Percentiles rank a stretch among this genome's conserved stretches.
Conservation (phyloP, 2,113 vertebrate species). For the Pachycephala philippinensis region DNA sequence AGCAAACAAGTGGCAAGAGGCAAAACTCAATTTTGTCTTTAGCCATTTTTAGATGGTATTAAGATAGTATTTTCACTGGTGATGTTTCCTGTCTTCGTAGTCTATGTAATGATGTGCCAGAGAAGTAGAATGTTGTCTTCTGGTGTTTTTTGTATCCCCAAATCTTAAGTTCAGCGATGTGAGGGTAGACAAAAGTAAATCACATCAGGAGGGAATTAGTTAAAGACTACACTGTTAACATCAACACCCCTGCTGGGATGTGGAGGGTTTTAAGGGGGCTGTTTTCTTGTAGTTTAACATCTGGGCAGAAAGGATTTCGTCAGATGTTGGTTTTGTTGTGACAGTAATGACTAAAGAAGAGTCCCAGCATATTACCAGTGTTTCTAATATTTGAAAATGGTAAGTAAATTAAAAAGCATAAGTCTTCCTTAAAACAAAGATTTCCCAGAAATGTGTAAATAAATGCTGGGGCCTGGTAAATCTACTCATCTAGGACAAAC, state of each 20-base stretch:
- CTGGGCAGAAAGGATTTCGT: not conserved
- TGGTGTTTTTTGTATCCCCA: not conserved
- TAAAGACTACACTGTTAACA: not conserved
- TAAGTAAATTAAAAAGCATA: not conserved
- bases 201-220: not conserved
- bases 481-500: not conserved
- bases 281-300: not conserved
- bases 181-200: not conserved
- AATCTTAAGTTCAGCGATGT: not conserved
- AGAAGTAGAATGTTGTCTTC: not conserved
- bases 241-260: not conserved
- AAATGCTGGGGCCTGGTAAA: not conserved
- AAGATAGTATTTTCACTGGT: not conserved
- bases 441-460: not conserved
- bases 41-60: not conserved
- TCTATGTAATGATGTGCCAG: not conserved
- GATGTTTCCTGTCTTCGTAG: not conserved
- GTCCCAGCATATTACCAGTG: not conserved
- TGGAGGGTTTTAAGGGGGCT: not conserved
- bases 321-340: not conserved
- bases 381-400: not conserved
- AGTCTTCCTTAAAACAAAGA: not conserved
- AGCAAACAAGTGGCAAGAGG: not conserved
- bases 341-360: not conserved
- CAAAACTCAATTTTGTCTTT: not conserved